Percentiles rank a stretch among this genome's conserved stretches.
phyloP scores from a whole-genome alignment of 2,888 invertebrate genomes.

The Eremobia ochroleuca region DNA sequence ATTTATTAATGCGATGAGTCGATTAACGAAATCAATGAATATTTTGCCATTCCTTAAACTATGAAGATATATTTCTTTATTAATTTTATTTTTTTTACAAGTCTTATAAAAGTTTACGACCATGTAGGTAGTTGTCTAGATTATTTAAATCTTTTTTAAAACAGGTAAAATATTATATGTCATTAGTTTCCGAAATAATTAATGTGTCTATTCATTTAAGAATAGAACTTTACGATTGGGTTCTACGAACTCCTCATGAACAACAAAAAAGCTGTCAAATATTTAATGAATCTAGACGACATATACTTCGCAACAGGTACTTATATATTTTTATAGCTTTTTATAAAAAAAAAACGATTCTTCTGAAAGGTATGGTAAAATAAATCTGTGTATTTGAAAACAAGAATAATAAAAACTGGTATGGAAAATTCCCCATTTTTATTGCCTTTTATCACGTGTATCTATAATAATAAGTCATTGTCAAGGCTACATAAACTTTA shows the following conservation, averaged over 20 bases:
- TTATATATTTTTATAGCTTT: not conserved
- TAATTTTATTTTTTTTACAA: not conserved
- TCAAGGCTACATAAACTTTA: conserved; percentile 24
- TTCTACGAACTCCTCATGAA: not conserved
- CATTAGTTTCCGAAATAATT: not conserved
- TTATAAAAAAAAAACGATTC: conserved; percentile 1
- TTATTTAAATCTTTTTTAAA: not conserved
- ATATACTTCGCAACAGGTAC: not conserved
- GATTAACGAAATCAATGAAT: conserved; percentile 17
- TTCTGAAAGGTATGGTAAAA: not conserved
- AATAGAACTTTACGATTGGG: not conserved
- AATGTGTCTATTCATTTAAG: not conserved
- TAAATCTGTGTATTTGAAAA: not conserved
- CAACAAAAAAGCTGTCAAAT: not conserved
- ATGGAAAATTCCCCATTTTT: not conserved
- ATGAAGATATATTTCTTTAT: not conserved
- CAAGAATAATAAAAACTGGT: conserved; percentile 3
- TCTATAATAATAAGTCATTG: conserved; percentile 3
- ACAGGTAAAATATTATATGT: not conserved
- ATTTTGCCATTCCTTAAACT: not conserved
- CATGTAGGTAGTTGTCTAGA: not conserved
- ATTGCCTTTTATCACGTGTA: not conserved
- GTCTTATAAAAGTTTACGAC: not conserved
- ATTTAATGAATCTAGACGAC: not conserved
- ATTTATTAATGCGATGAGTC: conserved; percentile 34